Conservation (phyloP, 2,888 invertebrate species). For the Aspidapion aeneum region DNA sequence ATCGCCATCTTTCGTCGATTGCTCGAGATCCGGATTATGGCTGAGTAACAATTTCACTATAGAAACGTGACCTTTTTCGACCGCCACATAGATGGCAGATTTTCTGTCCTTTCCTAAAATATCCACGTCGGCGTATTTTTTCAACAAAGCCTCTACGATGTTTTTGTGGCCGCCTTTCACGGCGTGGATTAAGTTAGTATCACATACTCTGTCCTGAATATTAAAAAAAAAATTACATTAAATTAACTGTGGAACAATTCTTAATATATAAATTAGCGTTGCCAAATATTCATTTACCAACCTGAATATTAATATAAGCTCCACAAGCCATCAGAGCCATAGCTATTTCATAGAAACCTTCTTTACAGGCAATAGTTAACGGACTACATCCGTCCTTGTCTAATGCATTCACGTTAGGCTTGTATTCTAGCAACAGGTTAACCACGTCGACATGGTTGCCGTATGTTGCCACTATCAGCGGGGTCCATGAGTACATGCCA, state of each 20-base stretch:
- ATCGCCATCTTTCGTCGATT: conserved; percentile 92
- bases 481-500: conserved; percentile 98
- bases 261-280: too few relatives aligned
- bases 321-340: conserved; percentile 83
- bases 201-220: conserved; percentile 80
- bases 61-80: conserved; percentile 88
- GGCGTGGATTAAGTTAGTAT: conserved; percentile 94
- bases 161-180: conserved; percentile 91
- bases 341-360: conserved; percentile 89
- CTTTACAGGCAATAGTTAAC: conserved; percentile 89
- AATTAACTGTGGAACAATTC: too few relatives aligned
- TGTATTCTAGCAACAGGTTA: conserved; percentile 74
- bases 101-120: conserved; percentile 93
- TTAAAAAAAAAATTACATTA: too few relatives aligned
- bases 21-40: conserved; percentile 91
- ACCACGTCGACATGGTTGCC: conserved; percentile 73
- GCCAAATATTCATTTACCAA: too few relatives aligned
- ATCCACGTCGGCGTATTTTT: conserved; percentile 96
- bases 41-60: conserved; percentile 82
- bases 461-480: conserved; percentile 74
- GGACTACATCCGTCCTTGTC: conserved; percentile 97
- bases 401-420: conserved; percentile 91
- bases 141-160: conserved; percentile 87
- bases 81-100: conserved; percentile 93
- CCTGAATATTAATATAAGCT: conserved; percentile 94